Conservation (phyloP, 2,113 vertebrate species). For the Ctenodactylus gundi region DNA sequence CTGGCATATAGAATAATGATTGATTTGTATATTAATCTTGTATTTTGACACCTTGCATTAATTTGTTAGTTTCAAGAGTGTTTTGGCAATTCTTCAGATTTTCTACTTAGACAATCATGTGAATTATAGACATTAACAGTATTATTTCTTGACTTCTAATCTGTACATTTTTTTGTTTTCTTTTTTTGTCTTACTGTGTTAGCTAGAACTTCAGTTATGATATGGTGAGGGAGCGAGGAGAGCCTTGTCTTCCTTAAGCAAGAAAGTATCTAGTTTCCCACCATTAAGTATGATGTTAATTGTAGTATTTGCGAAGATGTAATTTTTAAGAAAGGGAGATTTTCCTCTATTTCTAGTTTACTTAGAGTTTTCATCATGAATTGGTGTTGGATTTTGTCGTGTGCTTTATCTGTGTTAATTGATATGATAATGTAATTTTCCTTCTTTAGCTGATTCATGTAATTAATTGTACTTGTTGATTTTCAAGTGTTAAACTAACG, state of each 20-base stretch:
- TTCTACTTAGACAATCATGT: neutral
- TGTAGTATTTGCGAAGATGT: neutral
- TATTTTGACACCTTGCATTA: neutral
- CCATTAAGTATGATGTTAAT: neutral
- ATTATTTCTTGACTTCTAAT: neutral
- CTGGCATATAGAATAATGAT: neutral
- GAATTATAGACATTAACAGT: neutral
- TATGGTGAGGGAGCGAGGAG: neutral
- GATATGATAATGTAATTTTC: neutral
- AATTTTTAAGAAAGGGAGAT: neutral
- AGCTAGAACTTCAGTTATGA: neutral
- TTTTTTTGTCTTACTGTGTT: neutral
- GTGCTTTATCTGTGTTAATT: neutral
- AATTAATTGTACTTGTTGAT: neutral
- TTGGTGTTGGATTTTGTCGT: neutral
- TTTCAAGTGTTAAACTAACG: neutral
- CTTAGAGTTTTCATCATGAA: neutral
- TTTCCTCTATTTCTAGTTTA: neutral
- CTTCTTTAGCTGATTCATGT: neutral
- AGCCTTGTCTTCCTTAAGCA: neutral
- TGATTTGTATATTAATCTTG: neutral
- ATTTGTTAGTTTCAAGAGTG: neutral
- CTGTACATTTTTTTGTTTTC: neutral
- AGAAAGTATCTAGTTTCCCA: neutral
- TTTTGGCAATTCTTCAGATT: neutral